Conservation (phyloP, 2,888 invertebrate species). For the Meloe dianella region DNA sequence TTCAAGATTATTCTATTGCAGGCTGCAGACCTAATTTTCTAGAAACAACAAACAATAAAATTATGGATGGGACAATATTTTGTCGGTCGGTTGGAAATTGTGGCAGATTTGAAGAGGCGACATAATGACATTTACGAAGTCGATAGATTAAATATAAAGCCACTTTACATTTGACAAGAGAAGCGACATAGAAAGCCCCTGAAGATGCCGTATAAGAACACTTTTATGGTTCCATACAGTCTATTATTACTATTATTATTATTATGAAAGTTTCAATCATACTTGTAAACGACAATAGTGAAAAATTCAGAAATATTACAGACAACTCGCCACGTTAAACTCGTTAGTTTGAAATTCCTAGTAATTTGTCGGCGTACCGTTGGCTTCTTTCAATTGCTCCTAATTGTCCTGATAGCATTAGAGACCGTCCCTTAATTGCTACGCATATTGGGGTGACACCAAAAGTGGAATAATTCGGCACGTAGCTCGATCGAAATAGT, state of each 20-base stretch:
- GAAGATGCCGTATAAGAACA: background rate
- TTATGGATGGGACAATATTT: background rate
- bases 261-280: background rate
- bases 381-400: no score
- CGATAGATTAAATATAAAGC: background rate
- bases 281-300: no score
- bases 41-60: background rate
- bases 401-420: no score
- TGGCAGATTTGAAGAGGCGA: background rate
- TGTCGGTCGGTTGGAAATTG: background rate
- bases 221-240: background rate
- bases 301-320: no score
- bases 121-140: background rate
- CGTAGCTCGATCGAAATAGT: no score
- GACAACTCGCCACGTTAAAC: no score
- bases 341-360: no score
- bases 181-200: background rate
- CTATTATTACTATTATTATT: background rate
- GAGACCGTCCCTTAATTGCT: no score
- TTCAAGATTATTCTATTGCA: background rate
- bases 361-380: no score
- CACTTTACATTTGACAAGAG: background rate
- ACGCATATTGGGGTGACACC: no score
- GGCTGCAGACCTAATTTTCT: background rate
- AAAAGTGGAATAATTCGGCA: no score